These are phyloP conservation scores for Nycteola revayana DNA, from an alignment of 2,888 invertebrate species.

Conservation along the genomic window DNA sequence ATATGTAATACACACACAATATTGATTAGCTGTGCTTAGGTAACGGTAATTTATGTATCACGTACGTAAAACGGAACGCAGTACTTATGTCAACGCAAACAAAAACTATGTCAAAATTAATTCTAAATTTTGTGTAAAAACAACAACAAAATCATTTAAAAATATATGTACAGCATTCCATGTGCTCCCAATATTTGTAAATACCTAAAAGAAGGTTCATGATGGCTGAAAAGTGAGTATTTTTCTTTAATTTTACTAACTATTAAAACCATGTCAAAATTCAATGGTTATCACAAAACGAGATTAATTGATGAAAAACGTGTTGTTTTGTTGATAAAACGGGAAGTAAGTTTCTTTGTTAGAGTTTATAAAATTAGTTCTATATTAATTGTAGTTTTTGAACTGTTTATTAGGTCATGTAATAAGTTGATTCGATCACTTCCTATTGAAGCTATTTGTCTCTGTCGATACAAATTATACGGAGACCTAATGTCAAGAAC, in stretches of 20 bases:
- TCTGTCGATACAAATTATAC: slow-evolving; percentile 14
- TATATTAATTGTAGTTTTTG: too few relatives aligned
- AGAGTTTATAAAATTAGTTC: neutral
- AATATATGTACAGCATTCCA: slow-evolving; percentile 62
- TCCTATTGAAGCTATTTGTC: slow-evolving; percentile 20
- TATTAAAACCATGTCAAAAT: slow-evolving; percentile 44
- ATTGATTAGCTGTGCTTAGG: too few relatives aligned
- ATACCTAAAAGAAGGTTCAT: slow-evolving; percentile 44
- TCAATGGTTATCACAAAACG: slow-evolving; percentile 47
- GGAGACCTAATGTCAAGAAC: slow-evolving; percentile 20
- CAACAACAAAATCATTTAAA: slow-evolving; percentile 55
- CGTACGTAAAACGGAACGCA: slow-evolving; percentile 33
- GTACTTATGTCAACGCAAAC: slow-evolving; percentile 75
- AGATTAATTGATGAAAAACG: slow-evolving; percentile 32
- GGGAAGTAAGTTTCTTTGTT: slow-evolving; percentile 6
- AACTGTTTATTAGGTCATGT: too few relatives aligned
- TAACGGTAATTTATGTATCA: too few relatives aligned
- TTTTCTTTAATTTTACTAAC: slow-evolving; percentile 25
- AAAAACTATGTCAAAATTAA: slow-evolving; percentile 75
- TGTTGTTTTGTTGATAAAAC: slow-evolving; percentile 27
- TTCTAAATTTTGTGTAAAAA: slow-evolving; percentile 76
- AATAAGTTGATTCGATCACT: slow-evolving; percentile 1
- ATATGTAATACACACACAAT: too few relatives aligned
- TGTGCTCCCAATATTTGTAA: slow-evolving; percentile 54
- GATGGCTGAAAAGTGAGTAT: slow-evolving; percentile 76